phyloP scores from a whole-genome alignment of 2,797 vertebrate species.

The Euphonia xanthogaster region DNA sequence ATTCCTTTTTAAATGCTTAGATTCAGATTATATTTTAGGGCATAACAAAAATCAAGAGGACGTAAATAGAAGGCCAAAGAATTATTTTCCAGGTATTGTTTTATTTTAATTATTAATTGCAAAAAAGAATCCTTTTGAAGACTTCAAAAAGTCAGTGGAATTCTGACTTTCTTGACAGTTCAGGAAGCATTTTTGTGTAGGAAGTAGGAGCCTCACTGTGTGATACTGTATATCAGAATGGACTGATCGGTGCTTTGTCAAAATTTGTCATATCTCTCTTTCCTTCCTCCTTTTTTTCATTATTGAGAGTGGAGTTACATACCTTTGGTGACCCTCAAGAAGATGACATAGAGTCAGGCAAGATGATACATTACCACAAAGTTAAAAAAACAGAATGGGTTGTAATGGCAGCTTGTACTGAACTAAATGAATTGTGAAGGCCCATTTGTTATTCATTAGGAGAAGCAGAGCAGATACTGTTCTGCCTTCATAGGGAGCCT shows the following conservation, averaged over 20 bases:
- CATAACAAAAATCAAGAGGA: background rate
- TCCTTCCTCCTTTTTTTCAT: constrained; percentile 38
- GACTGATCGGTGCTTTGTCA: background rate
- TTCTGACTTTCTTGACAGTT: background rate
- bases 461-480: constrained; percentile 64
- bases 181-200: background rate
- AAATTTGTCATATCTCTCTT: constrained; percentile 43
- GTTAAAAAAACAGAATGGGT: constrained; percentile 67
- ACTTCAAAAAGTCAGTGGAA: background rate
- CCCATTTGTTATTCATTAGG: constrained; percentile 81
- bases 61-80: background rate
- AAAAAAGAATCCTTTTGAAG: background rate
- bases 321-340: constrained; percentile 70
- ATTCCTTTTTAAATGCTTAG: background rate
- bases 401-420: constrained; percentile 73
- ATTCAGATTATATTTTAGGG: constrained; percentile 4
- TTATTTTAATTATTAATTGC: background rate
- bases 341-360: constrained; percentile 72
- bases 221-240: constrained; percentile 6
- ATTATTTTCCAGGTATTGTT: background rate
- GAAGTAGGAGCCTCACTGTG: background rate
- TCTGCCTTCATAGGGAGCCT: constrained; percentile 64
- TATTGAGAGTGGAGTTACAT: constrained; percentile 46
- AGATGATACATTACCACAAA: constrained; percentile 73
- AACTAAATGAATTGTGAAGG: constrained; percentile 62